Percentiles rank a stretch among this genome's conserved stretches.
Conservation (phyloP, 2,888 invertebrate species). For the Pandemis heparana region DNA sequence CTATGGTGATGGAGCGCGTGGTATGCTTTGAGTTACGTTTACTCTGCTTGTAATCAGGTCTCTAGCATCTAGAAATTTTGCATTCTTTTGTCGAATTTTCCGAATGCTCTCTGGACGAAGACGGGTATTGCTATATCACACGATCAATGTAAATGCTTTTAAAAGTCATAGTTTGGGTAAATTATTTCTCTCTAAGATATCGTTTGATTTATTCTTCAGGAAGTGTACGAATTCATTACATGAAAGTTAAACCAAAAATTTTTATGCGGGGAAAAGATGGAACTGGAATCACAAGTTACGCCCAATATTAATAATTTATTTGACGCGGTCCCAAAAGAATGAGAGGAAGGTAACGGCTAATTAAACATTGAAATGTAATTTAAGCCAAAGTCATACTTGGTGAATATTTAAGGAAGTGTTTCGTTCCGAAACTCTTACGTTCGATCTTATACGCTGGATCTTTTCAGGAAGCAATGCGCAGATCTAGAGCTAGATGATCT, state of each 20-base stretch:
- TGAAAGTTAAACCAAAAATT: background rate
- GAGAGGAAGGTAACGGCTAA: conserved; percentile 9
- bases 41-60: too few species aligned
- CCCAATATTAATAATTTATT: conserved; percentile 17
- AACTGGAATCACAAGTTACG: background rate
- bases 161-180: too few species aligned
- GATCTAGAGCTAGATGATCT: too few species aligned
- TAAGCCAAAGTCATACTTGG: background rate
- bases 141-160: too few species aligned
- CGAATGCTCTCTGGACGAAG: too few species aligned
- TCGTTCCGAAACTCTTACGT: background rate
- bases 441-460: too few species aligned
- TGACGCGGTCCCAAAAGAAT: background rate
- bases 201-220: background rate
- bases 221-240: conserved; percentile 1
- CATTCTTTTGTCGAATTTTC: too few species aligned
- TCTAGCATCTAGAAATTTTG: too few species aligned
- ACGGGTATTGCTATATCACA: too few species aligned
- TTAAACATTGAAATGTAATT: conserved; percentile 14
- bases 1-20: too few species aligned
- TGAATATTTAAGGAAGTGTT: background rate
- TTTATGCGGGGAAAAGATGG: background rate
- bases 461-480: background rate
- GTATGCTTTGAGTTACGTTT: too few species aligned
- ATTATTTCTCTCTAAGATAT: background rate